phyloP scores from a whole-genome alignment of 2,113 vertebrate genomes.

The Gadus chalcogrammus region DNA sequence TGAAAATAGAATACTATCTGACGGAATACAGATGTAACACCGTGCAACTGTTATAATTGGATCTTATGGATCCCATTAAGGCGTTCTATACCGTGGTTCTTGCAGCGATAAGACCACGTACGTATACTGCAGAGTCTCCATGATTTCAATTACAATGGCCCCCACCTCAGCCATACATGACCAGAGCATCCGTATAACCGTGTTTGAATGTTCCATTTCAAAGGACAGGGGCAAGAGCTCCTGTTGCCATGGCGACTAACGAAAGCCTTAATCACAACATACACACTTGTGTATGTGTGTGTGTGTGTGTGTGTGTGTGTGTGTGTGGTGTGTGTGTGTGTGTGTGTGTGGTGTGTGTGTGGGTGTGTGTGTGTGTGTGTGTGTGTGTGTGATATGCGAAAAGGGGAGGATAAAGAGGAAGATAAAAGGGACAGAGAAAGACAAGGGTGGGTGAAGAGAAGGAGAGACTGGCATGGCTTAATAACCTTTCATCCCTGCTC shows the following conservation, averaged over 20 bases:
- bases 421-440: neutral
- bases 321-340: neutral
- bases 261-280: conserved; percentile 31
- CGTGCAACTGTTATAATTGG: too few species aligned
- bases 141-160: too few species aligned
- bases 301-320: neutral
- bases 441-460: neutral
- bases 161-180: too few species aligned
- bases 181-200: too few species aligned
- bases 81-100: too few species aligned
- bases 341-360: neutral
- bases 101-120: too few species aligned
- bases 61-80: too few species aligned
- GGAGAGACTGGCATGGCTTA: neutral
- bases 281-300: neutral
- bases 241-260: conserved; percentile 50
- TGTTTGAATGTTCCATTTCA: conserved; percentile 19
- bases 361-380: neutral
- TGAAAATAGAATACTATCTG: too few species aligned
- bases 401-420: neutral
- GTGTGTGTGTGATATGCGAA: conserved; percentile 1
- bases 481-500: neutral
- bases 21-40: too few species aligned
- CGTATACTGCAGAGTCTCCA: too few species aligned
- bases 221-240: conserved; percentile 19